A percentile compares a stretch with the other conserved stretches of the same genome.
These are phyloP conservation scores for Philereme transversata DNA, from an alignment of 2,888 invertebrate species.

Conservation along the genomic window DNA sequence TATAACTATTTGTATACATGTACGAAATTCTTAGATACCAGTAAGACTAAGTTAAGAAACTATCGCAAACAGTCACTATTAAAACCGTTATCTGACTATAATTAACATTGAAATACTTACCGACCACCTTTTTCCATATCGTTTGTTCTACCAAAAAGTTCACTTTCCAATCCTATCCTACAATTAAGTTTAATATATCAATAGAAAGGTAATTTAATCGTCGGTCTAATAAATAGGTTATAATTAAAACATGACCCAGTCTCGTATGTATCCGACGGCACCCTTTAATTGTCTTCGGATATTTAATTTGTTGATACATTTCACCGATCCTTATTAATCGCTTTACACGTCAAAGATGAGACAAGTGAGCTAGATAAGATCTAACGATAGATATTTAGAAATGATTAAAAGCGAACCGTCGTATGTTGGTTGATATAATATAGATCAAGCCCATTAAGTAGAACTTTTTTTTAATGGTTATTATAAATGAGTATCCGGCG, in stretches of 20 bases:
- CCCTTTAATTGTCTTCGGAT: slow-evolving; percentile 61
- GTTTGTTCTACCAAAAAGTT: slow-evolving; percentile 21
- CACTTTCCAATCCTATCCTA: slow-evolving; percentile 46
- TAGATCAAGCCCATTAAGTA: too few species aligned
- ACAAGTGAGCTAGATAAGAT: background rate
- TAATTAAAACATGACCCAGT: slow-evolving; percentile 70
- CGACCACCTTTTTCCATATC: background rate
- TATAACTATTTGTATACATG: too few species aligned
- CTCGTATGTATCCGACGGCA: slow-evolving; percentile 55
- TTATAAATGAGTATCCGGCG: too few species aligned
- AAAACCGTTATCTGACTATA: too few species aligned
- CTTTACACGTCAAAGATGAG: slow-evolving; percentile 59
- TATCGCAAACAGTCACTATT: too few species aligned
- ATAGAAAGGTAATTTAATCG: slow-evolving; percentile 38
- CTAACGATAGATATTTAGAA: too few species aligned
- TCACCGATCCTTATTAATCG: slow-evolving; percentile 60
- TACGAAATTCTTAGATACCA: too few species aligned
- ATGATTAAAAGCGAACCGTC: too few species aligned
- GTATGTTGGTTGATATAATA: too few species aligned
- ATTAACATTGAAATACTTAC: too few species aligned
- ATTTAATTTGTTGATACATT: slow-evolving; percentile 54
- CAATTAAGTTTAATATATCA: slow-evolving; percentile 67
- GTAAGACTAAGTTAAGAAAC: too few species aligned
- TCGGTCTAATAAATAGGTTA: slow-evolving; percentile 45
- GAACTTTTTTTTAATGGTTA: too few species aligned